These are phyloP conservation scores for Leptopilina myrica DNA, from an alignment of 2,888 invertebrate species.

Conservation along the genomic window DNA sequence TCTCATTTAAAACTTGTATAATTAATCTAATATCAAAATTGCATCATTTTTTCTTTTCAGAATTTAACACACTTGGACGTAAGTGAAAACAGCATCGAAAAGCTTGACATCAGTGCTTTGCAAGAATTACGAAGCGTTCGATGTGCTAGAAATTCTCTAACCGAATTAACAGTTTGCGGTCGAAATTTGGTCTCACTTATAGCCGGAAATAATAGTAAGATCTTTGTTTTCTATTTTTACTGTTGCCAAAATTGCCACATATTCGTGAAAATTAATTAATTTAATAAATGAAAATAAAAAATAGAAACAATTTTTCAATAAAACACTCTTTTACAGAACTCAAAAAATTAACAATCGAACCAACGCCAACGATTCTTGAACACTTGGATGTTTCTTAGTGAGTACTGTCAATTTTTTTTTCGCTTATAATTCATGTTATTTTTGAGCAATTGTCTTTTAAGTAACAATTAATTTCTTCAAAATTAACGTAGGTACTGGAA, in stretches of 20 bases:
- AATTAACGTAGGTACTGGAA: too few relatives aligned
- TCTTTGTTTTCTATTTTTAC: too few relatives aligned
- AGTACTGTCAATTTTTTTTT: constrained; percentile 62
- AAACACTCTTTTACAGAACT: constrained; percentile 80
- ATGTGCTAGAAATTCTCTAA: constrained; percentile 87
- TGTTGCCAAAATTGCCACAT: too few relatives aligned
- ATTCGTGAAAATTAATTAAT: not conserved
- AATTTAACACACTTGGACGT: constrained; percentile 89
- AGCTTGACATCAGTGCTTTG: constrained; percentile 87
- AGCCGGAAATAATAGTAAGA: constrained; percentile 89
- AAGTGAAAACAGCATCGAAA: constrained; percentile 90
- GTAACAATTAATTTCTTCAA: too few relatives aligned
- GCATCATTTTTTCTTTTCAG: constrained; percentile 76
- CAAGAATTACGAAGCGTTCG: constrained; percentile 87
- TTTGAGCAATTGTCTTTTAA: too few relatives aligned
- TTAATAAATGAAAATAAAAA: too few relatives aligned
- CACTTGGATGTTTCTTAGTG: constrained; percentile 88
- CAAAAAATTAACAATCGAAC: constrained; percentile 83
- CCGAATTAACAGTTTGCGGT: constrained; percentile 88
- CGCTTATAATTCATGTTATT: too few relatives aligned
- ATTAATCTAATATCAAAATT: not conserved
- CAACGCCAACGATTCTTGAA: constrained; percentile 84
- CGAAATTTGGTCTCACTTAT: constrained; percentile 85
- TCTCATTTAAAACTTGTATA: too few relatives aligned
- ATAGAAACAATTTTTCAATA: not conserved